Conservation (phyloP, 1,140 invertebrate species). For the Diabrotica virgifera region DNA sequence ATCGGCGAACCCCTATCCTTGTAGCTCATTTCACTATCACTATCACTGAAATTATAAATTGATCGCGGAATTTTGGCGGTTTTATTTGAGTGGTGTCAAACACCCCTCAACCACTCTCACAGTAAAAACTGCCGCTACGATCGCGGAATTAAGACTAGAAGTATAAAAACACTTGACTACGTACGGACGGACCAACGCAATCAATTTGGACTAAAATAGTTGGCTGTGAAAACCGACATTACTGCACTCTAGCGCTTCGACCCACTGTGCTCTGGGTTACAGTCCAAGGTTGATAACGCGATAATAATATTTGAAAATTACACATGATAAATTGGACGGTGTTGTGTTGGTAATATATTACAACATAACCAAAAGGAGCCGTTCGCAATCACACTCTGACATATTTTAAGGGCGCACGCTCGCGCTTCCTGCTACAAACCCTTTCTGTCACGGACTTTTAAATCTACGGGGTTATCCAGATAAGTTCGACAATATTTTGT, state of each 20-base stretch:
- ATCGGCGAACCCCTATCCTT: constrained; percentile 48
- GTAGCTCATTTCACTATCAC: constrained; percentile 50
- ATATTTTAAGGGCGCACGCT: constrained; percentile 18
- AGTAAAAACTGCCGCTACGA: constrained; percentile 28
- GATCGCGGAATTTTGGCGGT: constrained; percentile 48
- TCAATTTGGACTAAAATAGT: constrained; percentile 48
- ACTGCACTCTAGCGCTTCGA: constrained; percentile 41
- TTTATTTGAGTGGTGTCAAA: constrained; percentile 38
- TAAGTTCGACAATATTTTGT: too few relatives aligned
- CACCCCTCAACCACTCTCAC: constrained; percentile 37
- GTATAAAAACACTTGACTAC: constrained; percentile 27
- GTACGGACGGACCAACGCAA: constrained; percentile 31
- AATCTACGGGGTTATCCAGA: too few relatives aligned
- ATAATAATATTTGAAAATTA: constrained; percentile 39
- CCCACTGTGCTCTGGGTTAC: constrained; percentile 38
- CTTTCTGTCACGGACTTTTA: too few relatives aligned
- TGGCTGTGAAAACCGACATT: constrained; percentile 38
- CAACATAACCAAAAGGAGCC: constrained; percentile 38
- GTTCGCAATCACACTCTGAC: constrained; percentile 10
- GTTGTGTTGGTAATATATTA: constrained; percentile 24
- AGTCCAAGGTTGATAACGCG: constrained; percentile 47
- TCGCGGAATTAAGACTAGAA: constrained; percentile 20
- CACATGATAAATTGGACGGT: constrained; percentile 41
- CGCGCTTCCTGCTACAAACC: constrained; percentile 6
- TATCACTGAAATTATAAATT: constrained; percentile 48